These are phyloP conservation scores for Myrmecophaga tridactyla DNA, from an alignment of 2,113 vertebrate genomes.

Conservation along the genomic window DNA sequence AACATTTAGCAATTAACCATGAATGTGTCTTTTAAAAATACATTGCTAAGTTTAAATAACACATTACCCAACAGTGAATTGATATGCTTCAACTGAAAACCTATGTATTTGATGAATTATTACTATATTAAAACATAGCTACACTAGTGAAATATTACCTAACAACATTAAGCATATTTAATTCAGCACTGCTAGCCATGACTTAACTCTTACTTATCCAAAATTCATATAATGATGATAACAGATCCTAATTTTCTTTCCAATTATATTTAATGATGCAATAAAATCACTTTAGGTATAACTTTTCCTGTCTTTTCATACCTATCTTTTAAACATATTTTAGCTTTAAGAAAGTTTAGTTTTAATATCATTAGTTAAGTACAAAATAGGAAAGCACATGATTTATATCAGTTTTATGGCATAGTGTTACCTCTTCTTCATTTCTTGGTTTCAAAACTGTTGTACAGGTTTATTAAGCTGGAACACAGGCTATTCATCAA, in stretches of 20 bases:
- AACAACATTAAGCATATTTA: not conserved
- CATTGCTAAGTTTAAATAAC: constrained; percentile 41
- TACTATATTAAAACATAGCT: not conserved
- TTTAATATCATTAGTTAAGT: not conserved
- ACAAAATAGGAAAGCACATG: not conserved
- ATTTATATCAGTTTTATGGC: not conserved
- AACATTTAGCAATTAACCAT: not conserved
- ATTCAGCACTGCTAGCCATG: not conserved
- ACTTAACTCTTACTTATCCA: constrained; percentile 19
- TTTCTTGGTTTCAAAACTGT: constrained; percentile 11
- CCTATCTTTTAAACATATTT: not conserved
- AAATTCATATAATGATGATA: not conserved
- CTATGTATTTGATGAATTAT: not conserved
- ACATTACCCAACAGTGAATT: not conserved
- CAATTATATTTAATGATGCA: not conserved
- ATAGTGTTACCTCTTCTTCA: not conserved
- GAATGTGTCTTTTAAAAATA: constrained; percentile 4
- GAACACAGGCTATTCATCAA: not conserved
- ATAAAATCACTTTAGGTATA: not conserved
- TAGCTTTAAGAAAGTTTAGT: not conserved
- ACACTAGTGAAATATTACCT: not conserved
- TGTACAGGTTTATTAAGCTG: not conserved
- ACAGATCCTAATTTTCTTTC: not conserved
- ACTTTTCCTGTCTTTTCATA: not conserved
- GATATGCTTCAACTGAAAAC: not conserved